These are phyloP conservation scores for Drosophila hydei DNA, from an alignment of 1,140 invertebrate genomes.

Conservation along the genomic window DNA sequence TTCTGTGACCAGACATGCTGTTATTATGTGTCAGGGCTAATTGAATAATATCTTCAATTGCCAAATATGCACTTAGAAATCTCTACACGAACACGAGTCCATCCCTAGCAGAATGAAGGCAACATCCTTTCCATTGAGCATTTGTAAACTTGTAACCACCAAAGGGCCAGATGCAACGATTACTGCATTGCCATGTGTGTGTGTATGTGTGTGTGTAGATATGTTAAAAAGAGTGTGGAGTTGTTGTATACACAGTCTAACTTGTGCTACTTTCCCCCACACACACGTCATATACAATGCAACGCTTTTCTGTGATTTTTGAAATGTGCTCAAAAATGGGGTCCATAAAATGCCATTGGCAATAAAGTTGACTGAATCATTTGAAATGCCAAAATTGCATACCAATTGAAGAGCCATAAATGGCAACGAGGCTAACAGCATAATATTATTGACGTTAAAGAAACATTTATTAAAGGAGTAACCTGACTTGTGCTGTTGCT, in stretches of 20 bases:
- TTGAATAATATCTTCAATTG: not conserved
- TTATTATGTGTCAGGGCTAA: not conserved
- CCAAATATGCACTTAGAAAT: too few species aligned
- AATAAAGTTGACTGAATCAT: slow-evolving; percentile 14
- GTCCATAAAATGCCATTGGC: slow-evolving; percentile 22
- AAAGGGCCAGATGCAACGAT: slow-evolving; percentile 22
- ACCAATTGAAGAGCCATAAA: slow-evolving; percentile 6
- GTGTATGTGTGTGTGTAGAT: not conserved
- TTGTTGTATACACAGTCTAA: slow-evolving; percentile 7
- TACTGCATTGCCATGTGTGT: slow-evolving; percentile 50
- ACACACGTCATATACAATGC: not conserved
- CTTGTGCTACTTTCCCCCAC: slow-evolving; percentile 6
- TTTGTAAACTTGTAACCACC: slow-evolving; percentile 42
- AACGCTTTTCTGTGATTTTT: slow-evolving; percentile 31
- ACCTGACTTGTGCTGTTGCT: too few species aligned
- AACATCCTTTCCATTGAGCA: slow-evolving; percentile 4
- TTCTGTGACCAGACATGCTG: too few species aligned
- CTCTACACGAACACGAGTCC: not conserved
- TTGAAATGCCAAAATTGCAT: slow-evolving; percentile 8
- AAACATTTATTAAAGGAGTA: too few species aligned
- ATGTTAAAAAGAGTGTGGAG: not conserved
- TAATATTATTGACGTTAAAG: not conserved
- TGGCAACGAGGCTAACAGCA: not conserved
- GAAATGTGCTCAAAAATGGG: slow-evolving; percentile 2
- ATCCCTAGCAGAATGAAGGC: not conserved